These are phyloP conservation scores for Pardalotus punctatus DNA, from an alignment of 2,113 vertebrate species.

Conservation along the genomic window DNA sequence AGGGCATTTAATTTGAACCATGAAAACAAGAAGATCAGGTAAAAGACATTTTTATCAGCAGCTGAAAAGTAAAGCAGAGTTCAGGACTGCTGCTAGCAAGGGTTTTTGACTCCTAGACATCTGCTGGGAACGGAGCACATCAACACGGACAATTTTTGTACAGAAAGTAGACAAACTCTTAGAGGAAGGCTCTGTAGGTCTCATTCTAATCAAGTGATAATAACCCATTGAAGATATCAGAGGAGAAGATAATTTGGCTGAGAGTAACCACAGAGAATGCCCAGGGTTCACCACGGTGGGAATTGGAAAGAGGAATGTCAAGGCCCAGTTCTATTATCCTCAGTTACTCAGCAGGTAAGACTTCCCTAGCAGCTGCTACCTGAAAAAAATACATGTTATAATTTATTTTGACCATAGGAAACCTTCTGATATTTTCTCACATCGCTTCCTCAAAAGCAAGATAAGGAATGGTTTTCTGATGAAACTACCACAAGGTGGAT, in stretches of 20 bases:
- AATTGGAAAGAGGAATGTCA: neutral
- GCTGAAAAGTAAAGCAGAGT: neutral
- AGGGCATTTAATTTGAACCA: neutral
- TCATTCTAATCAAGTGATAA: neutral
- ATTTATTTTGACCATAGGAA: neutral
- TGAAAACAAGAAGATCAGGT: neutral
- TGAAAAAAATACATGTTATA: neutral
- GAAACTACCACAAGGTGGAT: neutral
- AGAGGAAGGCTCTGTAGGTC: neutral
- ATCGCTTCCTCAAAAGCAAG: neutral
- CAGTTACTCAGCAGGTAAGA: neutral
- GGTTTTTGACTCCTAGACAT: neutral
- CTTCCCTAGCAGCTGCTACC: neutral
- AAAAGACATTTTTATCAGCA: neutral
- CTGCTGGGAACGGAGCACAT: neutral
- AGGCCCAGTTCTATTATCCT: neutral
- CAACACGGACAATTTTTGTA: neutral
- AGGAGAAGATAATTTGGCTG: neutral
- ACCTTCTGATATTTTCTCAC: neutral
- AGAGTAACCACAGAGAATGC: neutral
- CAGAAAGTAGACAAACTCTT: neutral
- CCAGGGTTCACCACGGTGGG: neutral
- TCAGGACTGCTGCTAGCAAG: neutral
- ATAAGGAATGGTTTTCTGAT: neutral
- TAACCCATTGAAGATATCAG: neutral